These are phyloP conservation scores for Morone chrysops DNA, from an alignment of 2,113 vertebrate genomes.

Conservation along the genomic window DNA sequence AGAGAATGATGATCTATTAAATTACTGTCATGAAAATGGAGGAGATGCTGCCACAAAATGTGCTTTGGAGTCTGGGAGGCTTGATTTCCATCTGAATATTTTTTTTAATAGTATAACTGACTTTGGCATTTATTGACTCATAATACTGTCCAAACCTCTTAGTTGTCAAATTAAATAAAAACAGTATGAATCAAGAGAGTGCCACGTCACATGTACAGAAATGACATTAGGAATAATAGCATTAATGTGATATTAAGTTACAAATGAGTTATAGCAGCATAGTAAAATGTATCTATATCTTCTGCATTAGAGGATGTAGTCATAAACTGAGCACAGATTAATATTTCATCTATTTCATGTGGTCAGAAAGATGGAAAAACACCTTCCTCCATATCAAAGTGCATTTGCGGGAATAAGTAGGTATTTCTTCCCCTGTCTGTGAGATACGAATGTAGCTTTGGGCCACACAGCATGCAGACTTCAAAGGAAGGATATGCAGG, in stretches of 20 bases:
- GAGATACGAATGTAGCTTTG: conserved; percentile 47
- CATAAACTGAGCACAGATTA: background rate
- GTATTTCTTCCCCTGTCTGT: conserved; percentile 50
- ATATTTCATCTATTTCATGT: conserved; percentile 19
- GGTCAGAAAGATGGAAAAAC: conserved; percentile 18
- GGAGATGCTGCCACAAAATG: conserved; percentile 26
- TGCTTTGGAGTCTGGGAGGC: conserved; percentile 37
- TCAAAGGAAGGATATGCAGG: conserved; percentile 61
- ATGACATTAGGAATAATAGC: background rate
- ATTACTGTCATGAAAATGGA: conserved; percentile 48
- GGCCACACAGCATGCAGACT: conserved; percentile 49
- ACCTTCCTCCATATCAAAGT: conserved; percentile 37
- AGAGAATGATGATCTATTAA: conserved; percentile 38
- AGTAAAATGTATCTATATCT: background rate
- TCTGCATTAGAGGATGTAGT: background rate
- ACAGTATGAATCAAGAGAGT: conserved; percentile 22
- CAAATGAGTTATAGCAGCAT: background rate
- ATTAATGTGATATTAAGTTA: conserved; percentile 12
- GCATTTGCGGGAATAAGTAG: conserved; percentile 31
- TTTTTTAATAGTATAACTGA: conserved; percentile 35
- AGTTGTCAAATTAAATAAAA: conserved; percentile 52
- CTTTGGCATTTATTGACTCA: conserved; percentile 45
- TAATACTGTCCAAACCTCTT: conserved; percentile 31
- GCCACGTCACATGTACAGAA: conserved; percentile 15
- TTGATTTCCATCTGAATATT: conserved; percentile 41